Conservation (phyloP, 2,113 vertebrate genomes). For the Tachysurus vachellii region DNA sequence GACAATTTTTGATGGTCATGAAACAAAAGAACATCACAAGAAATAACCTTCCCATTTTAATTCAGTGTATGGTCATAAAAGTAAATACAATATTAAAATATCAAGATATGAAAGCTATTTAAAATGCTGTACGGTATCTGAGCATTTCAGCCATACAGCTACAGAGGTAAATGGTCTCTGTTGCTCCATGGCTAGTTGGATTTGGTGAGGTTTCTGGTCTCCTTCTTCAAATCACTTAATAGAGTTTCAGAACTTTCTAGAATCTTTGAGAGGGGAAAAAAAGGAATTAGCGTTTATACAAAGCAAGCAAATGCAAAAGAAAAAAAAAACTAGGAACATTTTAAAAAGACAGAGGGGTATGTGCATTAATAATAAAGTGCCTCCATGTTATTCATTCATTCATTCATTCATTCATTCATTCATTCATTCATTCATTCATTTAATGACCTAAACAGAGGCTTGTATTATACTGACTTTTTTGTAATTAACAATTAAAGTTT, state of each 20-base stretch:
- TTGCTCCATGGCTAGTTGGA: slow-evolving; percentile 65
- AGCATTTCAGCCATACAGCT: background rate
- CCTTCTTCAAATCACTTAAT: slow-evolving; percentile 83
- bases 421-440: no score
- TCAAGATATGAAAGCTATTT: background rate
- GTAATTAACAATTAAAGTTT: no score
- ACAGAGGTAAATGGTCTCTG: slow-evolving; percentile 66
- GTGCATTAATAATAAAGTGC: no score
- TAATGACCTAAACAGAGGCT: no score
- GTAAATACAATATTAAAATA: slow-evolving; percentile 35
- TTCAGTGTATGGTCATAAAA: slow-evolving; percentile 13
- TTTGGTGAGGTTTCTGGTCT: slow-evolving; percentile 80
- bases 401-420: no score
- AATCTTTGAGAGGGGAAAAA: slow-evolving; percentile 72
- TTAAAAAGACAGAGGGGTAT: no score
- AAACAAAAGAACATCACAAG: background rate
- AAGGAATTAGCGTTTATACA: background rate
- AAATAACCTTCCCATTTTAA: slow-evolving; percentile 47
- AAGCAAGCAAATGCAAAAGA: background rate
- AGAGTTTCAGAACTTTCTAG: slow-evolving; percentile 91
- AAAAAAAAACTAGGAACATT: no score
- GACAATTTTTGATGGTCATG: background rate
- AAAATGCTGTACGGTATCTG: background rate
- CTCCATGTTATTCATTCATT: no score
- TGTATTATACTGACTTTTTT: no score